Base-by-base conservation (phyloP, 2,797 vertebrate genomes). In the Protonibea diacanthus region DNA sequence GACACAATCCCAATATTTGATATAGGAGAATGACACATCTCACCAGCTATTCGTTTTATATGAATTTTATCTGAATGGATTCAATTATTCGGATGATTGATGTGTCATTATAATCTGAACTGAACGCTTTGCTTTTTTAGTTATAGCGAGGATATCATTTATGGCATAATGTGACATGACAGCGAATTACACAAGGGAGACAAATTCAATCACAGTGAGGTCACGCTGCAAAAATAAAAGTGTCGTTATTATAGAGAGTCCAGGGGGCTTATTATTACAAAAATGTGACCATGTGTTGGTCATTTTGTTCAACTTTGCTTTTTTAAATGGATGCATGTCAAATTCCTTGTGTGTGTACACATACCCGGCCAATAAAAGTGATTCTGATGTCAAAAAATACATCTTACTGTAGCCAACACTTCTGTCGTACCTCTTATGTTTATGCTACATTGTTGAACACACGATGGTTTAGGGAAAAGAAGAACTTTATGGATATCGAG, bases 31-130 rank as follows among this genome's bases (percentile, higher is more conserved):
- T 85, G 85, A 86, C 86, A 86, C 79, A 55, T 88, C 86, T 82
- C 78, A 71, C 84, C 84, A 88, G 71, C 78, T 66, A 82, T 89
- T 66, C 67, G 20, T 78, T 84, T 72, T 44, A 58, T 69, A 47
- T 23, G 6, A 70, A 42, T 74, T 81, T 67, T 49, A 62, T 69
- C 60, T 49, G 17, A 59, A 85, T 82, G 55, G 86, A 85, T 82
- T 88, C 71, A 82, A 74, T 87, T 86, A 79, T 88, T 82, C 71
- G 59, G 65, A 70, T 90, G 89, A 93, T 83, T 88, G 86, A 91
- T 86, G 84, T 88, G 84, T 87, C 85, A 86, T 84, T 83, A 71
- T 76, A 78, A 86, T 82, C 68, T 82, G 58, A 61, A 63, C 53
- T 84, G 88, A 86, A 84, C 55, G 83, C 75, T 79, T 61, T 79